Percentiles rank a stretch among this genome's conserved stretches.
These are phyloP conservation scores for Amphiprion ocellaris DNA, from an alignment of 2,113 vertebrate genomes.

Conservation along the genomic window DNA sequence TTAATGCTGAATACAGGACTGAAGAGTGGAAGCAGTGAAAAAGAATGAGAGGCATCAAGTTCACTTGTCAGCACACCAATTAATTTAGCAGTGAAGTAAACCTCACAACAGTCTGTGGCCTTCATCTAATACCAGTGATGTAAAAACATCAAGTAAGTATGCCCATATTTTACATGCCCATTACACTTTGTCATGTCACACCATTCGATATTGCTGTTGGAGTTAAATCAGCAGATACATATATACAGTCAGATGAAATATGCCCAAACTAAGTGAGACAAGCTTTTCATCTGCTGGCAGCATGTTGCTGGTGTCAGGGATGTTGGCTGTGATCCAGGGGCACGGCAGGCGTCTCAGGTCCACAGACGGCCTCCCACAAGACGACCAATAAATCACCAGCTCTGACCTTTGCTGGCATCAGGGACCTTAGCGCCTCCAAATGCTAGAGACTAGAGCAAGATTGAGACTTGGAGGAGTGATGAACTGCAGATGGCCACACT, in stretches of 20 bases:
- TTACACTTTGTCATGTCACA: background rate
- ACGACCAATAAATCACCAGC: constrained; percentile 71
- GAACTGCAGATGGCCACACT: constrained; percentile 50
- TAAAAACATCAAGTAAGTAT: background rate
- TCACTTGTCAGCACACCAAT: background rate
- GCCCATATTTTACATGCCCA: background rate
- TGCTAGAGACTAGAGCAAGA: constrained; percentile 70
- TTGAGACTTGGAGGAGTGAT: constrained; percentile 70
- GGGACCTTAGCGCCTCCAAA: constrained; percentile 69
- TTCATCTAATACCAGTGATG: background rate
- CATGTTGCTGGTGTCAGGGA: constrained; percentile 48
- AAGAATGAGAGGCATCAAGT: no score
- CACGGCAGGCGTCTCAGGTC: constrained; percentile 45
- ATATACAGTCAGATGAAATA: constrained; percentile 20
- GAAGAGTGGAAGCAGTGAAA: no score
- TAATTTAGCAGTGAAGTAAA: background rate
- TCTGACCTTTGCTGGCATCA: constrained; percentile 76
- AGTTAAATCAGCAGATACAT: constrained; percentile 13
- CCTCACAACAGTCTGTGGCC: background rate
- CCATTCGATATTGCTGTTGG: background rate
- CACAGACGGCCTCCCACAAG: constrained; percentile 61
- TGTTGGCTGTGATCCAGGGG: constrained; percentile 66
- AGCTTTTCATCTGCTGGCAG: constrained; percentile 42
- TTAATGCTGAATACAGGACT: no score
- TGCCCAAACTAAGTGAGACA: background rate